Conservation (phyloP, 2,113 vertebrate species). For the Seriola dumerili region DNA sequence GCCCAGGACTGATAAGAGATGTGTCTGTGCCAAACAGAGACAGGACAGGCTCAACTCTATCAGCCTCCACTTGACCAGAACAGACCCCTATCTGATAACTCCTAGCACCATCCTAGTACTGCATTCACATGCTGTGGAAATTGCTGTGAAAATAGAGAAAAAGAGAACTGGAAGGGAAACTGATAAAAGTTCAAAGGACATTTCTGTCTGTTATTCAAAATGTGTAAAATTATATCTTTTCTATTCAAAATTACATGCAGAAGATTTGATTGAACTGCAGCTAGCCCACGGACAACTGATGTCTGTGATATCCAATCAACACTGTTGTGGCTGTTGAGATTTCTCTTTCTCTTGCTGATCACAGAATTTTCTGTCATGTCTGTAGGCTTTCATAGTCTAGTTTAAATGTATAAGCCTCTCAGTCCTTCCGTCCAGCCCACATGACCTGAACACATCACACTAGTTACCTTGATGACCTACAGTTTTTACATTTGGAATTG, state of each 20-base stretch:
- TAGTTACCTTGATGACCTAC: not conserved
- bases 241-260: no score
- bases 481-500: not conserved
- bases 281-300: not conserved
- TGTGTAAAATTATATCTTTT: not conserved
- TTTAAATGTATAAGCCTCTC: no score
- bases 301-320: not conserved
- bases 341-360: no score
- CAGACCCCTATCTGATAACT: constrained; percentile 25
- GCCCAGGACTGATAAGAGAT: constrained; percentile 35
- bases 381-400: no score
- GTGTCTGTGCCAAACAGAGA: constrained; percentile 20
- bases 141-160: not conserved
- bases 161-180: not conserved
- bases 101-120: not conserved
- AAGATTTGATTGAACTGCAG: no score
- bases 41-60: constrained; percentile 18
- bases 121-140: constrained; percentile 11
- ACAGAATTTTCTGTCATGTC: no score
- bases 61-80: constrained; percentile 39
- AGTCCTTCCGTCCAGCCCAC: not conserved
- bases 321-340: no score
- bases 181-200: not conserved
- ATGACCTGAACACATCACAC: not conserved
- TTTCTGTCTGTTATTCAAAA: not conserved